Evolutionary conservation across 2,113 vertebrate genomes (phyloP).

Genomic region (Pelecanus crispus): DNA sequence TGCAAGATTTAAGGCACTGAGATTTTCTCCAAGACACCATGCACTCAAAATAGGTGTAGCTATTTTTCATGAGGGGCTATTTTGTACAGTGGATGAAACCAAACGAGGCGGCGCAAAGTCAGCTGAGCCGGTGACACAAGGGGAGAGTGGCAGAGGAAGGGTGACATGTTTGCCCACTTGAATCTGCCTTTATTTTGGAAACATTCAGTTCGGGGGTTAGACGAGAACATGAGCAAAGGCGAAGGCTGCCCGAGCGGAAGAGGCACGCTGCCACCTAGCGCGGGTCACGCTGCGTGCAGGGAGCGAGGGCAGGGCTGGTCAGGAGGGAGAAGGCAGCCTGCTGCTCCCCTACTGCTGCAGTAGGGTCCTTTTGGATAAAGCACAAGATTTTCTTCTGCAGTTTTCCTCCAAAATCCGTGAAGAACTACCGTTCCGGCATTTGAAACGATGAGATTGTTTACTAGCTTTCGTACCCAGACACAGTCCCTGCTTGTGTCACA

Average conservation of each 20-base stretch:
- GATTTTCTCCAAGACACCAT: background rate
- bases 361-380: background rate
- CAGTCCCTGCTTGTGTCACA: background rate
- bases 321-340: background rate
- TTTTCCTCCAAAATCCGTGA: background rate
- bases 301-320: too few species aligned
- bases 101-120: background rate
- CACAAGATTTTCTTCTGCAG: background rate
- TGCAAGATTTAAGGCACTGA: background rate
- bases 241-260: background rate
- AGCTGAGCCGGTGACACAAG: background rate
- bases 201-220: background rate
- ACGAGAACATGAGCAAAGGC: too few species aligned
- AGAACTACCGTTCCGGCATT: background rate
- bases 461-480: fast-evolving
- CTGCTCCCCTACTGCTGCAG: fast-evolving
- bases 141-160: background rate
- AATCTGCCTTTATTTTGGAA: background rate
- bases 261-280: constrained; percentile 13
- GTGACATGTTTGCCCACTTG: background rate
- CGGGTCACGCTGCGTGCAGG: background rate
- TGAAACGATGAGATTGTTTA: background rate
- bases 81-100: background rate
- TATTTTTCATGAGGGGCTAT: background rate
- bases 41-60: background rate